Percentiles rank a stretch among this genome's conserved stretches.
phyloP scores from a whole-genome alignment of 2,113 vertebrate genomes.

The Tauraco erythrolophus region DNA sequence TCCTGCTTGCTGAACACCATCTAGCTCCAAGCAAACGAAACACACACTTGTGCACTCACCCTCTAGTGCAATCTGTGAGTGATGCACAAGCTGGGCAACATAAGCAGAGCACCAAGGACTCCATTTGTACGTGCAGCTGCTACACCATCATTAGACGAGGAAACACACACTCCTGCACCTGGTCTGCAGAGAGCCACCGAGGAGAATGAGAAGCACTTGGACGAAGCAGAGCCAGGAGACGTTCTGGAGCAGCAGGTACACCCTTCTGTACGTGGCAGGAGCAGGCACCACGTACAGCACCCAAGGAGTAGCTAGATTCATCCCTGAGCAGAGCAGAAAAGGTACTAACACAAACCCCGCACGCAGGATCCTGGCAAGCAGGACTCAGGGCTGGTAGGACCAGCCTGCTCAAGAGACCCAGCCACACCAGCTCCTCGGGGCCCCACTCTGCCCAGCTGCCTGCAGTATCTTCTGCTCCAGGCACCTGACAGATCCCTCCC shows the following conservation, averaged over 20 bases:
- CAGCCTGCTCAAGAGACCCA: neutral
- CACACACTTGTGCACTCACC: neutral
- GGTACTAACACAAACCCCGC: neutral
- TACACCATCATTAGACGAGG: neutral
- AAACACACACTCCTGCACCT: neutral
- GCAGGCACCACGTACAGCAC: neutral
- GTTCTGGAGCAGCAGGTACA: neutral
- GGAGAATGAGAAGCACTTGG: neutral
- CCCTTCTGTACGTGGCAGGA: neutral
- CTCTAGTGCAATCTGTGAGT: neutral
- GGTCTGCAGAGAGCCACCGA: neutral
- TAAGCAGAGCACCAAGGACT: neutral
- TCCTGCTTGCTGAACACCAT: neutral
- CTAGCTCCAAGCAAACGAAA: neutral
- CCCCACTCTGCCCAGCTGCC: neutral
- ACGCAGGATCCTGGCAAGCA: neutral
- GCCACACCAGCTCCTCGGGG: neutral
- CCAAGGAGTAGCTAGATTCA: neutral
- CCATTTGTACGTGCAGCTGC: neutral
- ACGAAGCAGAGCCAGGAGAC: neutral
- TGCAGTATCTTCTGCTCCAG: neutral
- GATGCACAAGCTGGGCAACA: neutral
- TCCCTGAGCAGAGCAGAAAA: neutral
- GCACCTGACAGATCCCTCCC: neutral
- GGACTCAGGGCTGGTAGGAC: neutral